phyloP scores from a whole-genome alignment of 2,113 vertebrate species.

The Chaetorhynchus papuensis region DNA sequence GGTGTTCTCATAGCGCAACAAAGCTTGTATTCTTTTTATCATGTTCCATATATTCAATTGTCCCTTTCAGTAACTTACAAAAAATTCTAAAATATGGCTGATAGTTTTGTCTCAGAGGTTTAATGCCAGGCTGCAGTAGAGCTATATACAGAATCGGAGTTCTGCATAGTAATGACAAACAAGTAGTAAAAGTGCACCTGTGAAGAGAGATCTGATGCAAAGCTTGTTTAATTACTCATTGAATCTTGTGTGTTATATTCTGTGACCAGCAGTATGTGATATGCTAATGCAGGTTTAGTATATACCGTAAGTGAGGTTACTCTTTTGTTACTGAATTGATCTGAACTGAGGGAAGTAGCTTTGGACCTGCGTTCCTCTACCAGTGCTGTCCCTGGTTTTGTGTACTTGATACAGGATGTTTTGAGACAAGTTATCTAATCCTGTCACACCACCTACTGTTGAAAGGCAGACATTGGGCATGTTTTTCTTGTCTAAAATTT shows the following conservation, averaged over 20 bases:
- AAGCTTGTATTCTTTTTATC: neutral
- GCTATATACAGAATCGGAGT: neutral
- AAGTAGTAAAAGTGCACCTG: neutral
- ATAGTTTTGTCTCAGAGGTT: neutral
- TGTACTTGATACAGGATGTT: accelerated
- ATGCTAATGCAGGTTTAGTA: neutral
- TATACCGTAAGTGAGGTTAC: neutral
- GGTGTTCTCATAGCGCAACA: neutral
- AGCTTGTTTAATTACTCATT: neutral
- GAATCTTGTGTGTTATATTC: neutral
- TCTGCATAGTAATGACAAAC: neutral
- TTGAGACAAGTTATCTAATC: neutral
- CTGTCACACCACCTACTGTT: constrained; percentile 60
- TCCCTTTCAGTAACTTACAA: neutral
- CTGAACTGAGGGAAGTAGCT: neutral
- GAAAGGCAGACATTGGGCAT: neutral
- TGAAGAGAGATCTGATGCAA: neutral
- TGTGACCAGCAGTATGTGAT: neutral
- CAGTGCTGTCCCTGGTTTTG: neutral
- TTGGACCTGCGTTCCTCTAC: neutral
- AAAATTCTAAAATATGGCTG: neutral
- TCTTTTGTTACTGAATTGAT: neutral
- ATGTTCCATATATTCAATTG: neutral
- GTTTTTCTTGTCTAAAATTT: neutral
- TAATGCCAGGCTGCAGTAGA: neutral